Evolutionary conservation across 1,140 invertebrate species (phyloP), one percentile per base, ranked within the genome.

Genomic region (Cataglyphis hispanica): DNA sequence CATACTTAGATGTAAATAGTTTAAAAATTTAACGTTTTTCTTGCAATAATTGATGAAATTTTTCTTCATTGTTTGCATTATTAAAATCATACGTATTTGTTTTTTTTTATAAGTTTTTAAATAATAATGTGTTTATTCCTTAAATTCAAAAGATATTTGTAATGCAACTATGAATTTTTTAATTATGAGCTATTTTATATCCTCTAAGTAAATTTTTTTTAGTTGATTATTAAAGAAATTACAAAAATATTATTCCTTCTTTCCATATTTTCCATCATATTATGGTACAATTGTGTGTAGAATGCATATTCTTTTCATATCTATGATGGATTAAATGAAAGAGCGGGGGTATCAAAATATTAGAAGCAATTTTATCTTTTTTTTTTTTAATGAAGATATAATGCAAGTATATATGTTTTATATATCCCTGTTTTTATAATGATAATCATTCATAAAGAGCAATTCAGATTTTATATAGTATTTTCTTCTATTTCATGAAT

Each of bases 321-420:
- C 75, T 81, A 58, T 25, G 50, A 40, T 40, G 11, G 40, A 67
- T 69, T 53, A 53, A 70, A 40, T 27, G 43, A 69, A 70, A 53
- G 67, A 81, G 64, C 76, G 40, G 50, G 25, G 80, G 50, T 60
- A 50, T 85, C 40, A 16, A 63, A 86, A 86, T 56, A 16, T 80
- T 46, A 61, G 10, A 50, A 69, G 40, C 27, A 69, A 61, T 16
- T 69, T 34, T 10, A 61, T 56, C 66, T 31, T 3, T 31, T 3
- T 31, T 31, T 3, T 31, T 3, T 70, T 53, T 76, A 78, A 81
- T 16, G 31, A 75, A 63, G 66, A 56, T 78, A 16, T 34, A 78
- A 10, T 22, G 34, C 22, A 25, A 19, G 40, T 25, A 46, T 25
- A 69, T 27, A 50, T 70, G 67, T 70, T 43, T 27, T 43, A 27